phyloP scores from a whole-genome alignment of 2,888 invertebrate genomes.

The Macaria notata region DNA sequence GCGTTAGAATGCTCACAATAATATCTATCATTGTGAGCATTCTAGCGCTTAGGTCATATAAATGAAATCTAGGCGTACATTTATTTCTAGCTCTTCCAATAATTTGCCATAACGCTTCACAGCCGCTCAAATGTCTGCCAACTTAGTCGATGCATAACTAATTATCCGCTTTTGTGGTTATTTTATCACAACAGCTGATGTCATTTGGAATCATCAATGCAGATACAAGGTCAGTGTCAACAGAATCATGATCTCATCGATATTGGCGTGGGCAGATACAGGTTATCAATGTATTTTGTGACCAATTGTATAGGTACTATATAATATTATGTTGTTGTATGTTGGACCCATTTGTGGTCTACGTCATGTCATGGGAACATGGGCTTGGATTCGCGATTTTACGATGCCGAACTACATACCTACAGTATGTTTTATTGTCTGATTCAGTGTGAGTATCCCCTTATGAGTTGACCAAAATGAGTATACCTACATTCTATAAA shows the following conservation, averaged over 20 bases:
- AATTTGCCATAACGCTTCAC: slow-evolving; percentile 1
- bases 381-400: slow-evolving; percentile 12
- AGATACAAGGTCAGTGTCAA: slow-evolving; percentile 74
- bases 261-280: slow-evolving; percentile 52
- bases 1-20: no score
- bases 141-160: slow-evolving; percentile 34
- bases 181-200: slow-evolving; percentile 62
- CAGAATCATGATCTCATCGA: slow-evolving; percentile 69
- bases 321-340: slow-evolving; percentile 19
- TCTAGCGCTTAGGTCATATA: no score
- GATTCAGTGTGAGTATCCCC: not conserved
- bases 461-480: no score
- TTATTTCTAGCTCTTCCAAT: no score
- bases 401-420: not conserved
- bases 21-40: no score
- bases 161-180: slow-evolving; percentile 51
- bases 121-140: slow-evolving; percentile 17
- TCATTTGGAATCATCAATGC: slow-evolving; percentile 61
- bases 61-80: no score
- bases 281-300: slow-evolving; percentile 55
- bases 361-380: slow-evolving; percentile 30
- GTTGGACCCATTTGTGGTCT: slow-evolving; percentile 10
- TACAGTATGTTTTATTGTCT: slow-evolving; percentile 1
- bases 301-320: slow-evolving; percentile 44
- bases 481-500: no score